phyloP scores from a whole-genome alignment of 1,140 invertebrate genomes.

The Atta texana region DNA sequence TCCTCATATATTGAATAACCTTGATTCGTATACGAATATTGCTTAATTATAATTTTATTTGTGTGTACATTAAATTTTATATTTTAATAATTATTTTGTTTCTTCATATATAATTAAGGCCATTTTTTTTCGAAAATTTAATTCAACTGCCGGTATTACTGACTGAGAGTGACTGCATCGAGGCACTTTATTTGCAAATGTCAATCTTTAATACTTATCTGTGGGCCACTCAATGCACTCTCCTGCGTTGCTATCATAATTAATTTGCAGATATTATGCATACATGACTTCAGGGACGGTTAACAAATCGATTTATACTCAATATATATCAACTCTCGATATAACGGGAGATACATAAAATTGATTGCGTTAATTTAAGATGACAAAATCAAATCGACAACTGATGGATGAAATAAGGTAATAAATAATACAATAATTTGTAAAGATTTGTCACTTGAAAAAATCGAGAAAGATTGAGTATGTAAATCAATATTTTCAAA shows the following conservation, averaged over 20 bases:
- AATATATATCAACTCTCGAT: not conserved
- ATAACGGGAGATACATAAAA: not conserved
- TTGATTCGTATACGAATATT: not conserved
- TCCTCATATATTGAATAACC: not conserved
- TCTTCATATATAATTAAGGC: not conserved
- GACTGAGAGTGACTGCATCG: not conserved
- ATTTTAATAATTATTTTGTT: conserved; percentile 14
- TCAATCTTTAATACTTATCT: conserved; percentile 45
- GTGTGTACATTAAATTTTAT: not conserved
- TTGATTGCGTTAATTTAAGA: conserved; percentile 28
- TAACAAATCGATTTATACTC: conserved; percentile 64
- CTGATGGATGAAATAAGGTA: not conserved
- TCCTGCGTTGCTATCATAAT: conserved; percentile 50
- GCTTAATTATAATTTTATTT: conserved; percentile 6
- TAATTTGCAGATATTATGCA: conserved; percentile 59
- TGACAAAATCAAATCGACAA: conserved; percentile 14
- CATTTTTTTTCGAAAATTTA: not conserved
- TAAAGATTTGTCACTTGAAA: not conserved
- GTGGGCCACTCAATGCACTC: conserved; percentile 18
- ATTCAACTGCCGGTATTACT: not conserved
- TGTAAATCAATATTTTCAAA: not conserved
- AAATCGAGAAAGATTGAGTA: not conserved
- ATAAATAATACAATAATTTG: not conserved
- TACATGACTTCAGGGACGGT: conserved; percentile 25
- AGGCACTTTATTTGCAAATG: conserved; percentile 1